Percentiles rank a stretch among this genome's conserved stretches.
phyloP scores from a whole-genome alignment of 2,888 invertebrate genomes.

The Stomorhina lunata region DNA sequence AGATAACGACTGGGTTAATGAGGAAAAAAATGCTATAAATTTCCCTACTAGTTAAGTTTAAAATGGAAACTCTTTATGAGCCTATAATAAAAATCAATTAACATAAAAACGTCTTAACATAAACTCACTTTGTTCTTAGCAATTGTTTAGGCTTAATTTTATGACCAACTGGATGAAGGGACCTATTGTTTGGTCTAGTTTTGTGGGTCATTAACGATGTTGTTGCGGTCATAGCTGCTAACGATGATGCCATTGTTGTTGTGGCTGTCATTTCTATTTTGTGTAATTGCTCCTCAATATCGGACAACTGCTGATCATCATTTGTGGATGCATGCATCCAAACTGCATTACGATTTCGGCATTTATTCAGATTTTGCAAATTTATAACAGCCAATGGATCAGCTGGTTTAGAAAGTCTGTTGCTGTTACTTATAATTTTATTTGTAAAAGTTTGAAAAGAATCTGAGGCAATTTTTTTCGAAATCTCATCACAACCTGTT shows the following conservation, averaged over 20 bases:
- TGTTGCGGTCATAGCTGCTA: not conserved
- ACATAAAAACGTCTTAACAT: not conserved
- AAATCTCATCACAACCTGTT: constrained; percentile 66
- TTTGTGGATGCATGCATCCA: constrained; percentile 75
- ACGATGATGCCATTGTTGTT: not conserved
- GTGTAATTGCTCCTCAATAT: constrained; percentile 79
- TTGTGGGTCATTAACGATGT: constrained; percentile 1
- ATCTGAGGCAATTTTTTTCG: constrained; percentile 12
- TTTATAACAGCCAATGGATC: constrained; percentile 68
- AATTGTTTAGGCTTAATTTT: not conserved
- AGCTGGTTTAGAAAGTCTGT: not conserved
- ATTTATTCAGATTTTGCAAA: constrained; percentile 76
- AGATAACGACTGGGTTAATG: too few species aligned
- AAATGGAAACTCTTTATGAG: not conserved
- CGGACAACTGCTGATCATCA: constrained; percentile 78
- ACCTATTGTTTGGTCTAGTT: not conserved
- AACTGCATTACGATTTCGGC: constrained; percentile 77
- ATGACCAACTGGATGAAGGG: not conserved
- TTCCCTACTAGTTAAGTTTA: not conserved
- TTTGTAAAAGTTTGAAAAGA: not conserved
- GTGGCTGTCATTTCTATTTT: constrained; percentile 68
- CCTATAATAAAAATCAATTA: constrained; percentile 1
- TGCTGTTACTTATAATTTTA: not conserved
- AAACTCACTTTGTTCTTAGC: constrained; percentile 33
- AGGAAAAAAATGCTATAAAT: not conserved